These are phyloP conservation scores for Orchesellides sinensis DNA, from an alignment of 2,888 invertebrate species.

Conservation along the genomic window DNA sequence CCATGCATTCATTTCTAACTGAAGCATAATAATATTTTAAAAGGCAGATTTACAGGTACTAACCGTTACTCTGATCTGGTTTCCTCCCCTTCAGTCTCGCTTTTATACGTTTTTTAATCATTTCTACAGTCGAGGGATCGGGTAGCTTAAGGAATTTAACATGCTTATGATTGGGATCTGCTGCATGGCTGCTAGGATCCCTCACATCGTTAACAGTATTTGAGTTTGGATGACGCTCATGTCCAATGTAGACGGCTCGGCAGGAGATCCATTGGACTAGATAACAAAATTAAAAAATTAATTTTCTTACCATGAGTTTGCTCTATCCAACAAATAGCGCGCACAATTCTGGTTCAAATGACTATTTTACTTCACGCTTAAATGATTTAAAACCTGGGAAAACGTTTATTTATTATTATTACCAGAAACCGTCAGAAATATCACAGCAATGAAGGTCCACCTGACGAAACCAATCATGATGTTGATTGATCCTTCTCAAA, in stretches of 20 bases:
- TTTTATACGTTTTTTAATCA: constrained; percentile 26
- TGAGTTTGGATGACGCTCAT: not conserved
- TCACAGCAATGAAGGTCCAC: constrained; percentile 55
- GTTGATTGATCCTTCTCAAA: not conserved
- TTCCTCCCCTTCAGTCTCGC: constrained; percentile 27
- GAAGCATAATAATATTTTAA: not conserved
- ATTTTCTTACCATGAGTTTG: too few species aligned
- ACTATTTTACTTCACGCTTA: too few species aligned
- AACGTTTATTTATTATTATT: too few species aligned
- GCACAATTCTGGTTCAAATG: too few species aligned
- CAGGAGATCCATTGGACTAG: constrained; percentile 28
- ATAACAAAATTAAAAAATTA: not conserved
- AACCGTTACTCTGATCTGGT: constrained; percentile 61
- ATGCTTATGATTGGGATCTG: constrained; percentile 28
- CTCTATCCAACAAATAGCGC: too few species aligned
- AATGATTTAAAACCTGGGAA: too few species aligned
- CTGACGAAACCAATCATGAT: constrained; percentile 29
- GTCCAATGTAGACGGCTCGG: constrained; percentile 24
- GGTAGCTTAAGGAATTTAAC: constrained; percentile 18
- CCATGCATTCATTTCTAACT: not conserved
- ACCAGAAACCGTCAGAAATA: constrained; percentile 45
- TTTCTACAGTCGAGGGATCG: constrained; percentile 19
- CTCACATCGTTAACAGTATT: not conserved
- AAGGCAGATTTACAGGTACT: not conserved
- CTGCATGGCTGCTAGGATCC: not conserved